Evolutionary conservation across 2,888 invertebrate species (phyloP).

Genomic region (Eugnorisma glareosa): DNA sequence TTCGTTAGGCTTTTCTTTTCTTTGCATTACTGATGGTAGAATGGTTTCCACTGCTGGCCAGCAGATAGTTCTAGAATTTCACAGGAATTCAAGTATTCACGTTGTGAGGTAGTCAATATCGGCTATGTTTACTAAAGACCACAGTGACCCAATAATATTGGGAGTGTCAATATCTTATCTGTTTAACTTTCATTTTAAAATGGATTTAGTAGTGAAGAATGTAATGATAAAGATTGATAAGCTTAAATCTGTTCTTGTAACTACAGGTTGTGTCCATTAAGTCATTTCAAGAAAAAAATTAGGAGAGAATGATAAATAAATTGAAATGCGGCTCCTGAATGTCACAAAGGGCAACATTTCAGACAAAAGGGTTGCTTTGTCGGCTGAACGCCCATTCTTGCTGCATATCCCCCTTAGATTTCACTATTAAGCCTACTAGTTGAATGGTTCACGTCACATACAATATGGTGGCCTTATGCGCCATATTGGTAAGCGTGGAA

Average conservation of each 20-base stretch:
- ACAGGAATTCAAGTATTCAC: neutral
- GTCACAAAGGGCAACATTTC: neutral
- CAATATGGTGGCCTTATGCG: neutral
- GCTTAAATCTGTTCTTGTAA: conserved; percentile 15
- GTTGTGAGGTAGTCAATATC: neutral
- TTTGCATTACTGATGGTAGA: neutral
- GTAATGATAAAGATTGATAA: conserved; percentile 45
- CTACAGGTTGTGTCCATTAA: conserved; percentile 18
- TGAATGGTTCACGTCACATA: neutral
- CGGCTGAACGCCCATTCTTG: neutral
- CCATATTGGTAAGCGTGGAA: neutral
- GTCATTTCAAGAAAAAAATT: neutral
- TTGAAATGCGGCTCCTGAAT: neutral
- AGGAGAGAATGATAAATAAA: neutral
- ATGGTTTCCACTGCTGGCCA: neutral
- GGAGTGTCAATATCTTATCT: conserved; percentile 62
- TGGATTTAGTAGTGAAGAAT: conserved; percentile 33
- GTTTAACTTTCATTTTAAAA: conserved; percentile 47
- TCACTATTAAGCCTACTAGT: neutral
- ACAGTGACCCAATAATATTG: conserved; percentile 42
- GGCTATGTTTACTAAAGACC: conserved; percentile 15
- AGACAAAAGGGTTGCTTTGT: neutral
- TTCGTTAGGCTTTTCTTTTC: neutral
- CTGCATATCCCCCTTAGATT: neutral
- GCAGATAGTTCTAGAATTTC: neutral